Evolutionary conservation across 2,888 invertebrate genomes (phyloP), one percentile per base, ranked within the genome.

Genomic region (Parascotia fuliginaria): DNA sequence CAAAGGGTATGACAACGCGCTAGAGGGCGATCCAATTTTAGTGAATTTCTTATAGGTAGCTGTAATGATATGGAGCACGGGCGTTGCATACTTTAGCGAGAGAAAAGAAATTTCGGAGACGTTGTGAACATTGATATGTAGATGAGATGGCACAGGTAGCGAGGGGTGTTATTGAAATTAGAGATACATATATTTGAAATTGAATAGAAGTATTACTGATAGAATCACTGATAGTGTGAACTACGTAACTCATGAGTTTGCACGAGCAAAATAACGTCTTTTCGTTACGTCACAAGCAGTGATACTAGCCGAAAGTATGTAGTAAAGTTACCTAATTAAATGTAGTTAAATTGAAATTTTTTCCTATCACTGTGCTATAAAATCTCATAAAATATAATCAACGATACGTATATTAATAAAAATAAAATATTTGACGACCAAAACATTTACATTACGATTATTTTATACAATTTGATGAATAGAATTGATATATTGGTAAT

Each of bases 51-150:
- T 81, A 79, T 77, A n/a, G n/a, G n/a, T n/a, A 77, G 74, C 75
- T 73, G 86, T 89, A 90, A 90, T 90, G 87, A 89, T 86, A 89
- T 85, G 87, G 85, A 84, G 88, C 89, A 91, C 89, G 90, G 85
- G 88, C 83, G 83, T 83, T 88, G 88, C 87, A 88, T 89, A 87
- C 82, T 88, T 87, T 83, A 86, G 79, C 82, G 73, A 81, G 81
- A 85, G 86, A 87, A 87, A 89, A 86, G 88, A 85, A 85, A 87
- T 88, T 88, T 87, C 77, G 76, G 79, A 85, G 85, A 85, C 84
- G 81, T 78, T 78, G 77, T 81, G 83, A 83, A 87, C 83, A 89
- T 91, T 90, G 90, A 90, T 88, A 91, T 91, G 91, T 83, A 90
- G 85, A 91, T 91, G 87, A 85, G 88, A 87, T 83, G 83, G 83